Evolutionary conservation across 2,113 vertebrate species (phyloP).

Genomic region (Planiliza haematocheilus): DNA sequence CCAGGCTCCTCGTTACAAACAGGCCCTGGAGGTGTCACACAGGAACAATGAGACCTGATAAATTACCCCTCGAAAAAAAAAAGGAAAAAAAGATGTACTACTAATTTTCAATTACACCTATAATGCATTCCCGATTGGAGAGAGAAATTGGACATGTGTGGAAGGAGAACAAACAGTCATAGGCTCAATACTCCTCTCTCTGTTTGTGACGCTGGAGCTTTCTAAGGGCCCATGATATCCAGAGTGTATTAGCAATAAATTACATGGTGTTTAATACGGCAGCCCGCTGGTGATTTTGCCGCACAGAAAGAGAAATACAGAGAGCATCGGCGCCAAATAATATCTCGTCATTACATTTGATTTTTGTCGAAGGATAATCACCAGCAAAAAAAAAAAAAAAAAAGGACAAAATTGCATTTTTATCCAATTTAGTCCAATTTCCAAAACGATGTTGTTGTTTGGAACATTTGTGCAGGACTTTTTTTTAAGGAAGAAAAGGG

Average conservation of each 20-base stretch:
- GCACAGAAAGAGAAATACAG: conserved; percentile 36
- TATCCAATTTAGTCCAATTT: conserved; percentile 63
- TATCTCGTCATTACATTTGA: conserved; percentile 58
- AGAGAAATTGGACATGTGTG: conserved; percentile 92
- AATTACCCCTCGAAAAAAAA: conserved; percentile 92
- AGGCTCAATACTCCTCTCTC: conserved; percentile 63
- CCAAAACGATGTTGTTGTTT: conserved; percentile 57
- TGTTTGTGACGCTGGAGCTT: conserved; percentile 66
- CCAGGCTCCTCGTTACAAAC: conserved; percentile 95
- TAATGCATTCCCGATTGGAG: conserved; percentile 97
- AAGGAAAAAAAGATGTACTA: conserved; percentile 93
- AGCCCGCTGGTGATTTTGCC: conserved; percentile 52
- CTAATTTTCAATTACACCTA: conserved; percentile 99
- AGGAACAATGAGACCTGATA: conserved; percentile 98
- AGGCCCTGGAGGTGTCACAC: conserved; percentile 95
- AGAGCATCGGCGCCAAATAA: conserved; percentile 42
- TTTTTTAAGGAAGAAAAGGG: conserved; percentile 14
- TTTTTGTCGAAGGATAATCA: conserved; percentile 65
- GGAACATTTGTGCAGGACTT: conserved; percentile 35
- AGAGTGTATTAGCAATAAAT: conserved; percentile 70
- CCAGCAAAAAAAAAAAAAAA: not conserved
- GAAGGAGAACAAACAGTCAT: conserved; percentile 83
- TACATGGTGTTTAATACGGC: conserved; percentile 60
- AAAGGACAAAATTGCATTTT: conserved; percentile 52
- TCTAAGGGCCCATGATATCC: conserved; percentile 52